Percentiles rank a stretch among this genome's conserved stretches.
These are phyloP conservation scores for Scolanthus callimorphus DNA, from an alignment of 92 coral and sea anemone genomes.

Conservation along the genomic window DNA sequence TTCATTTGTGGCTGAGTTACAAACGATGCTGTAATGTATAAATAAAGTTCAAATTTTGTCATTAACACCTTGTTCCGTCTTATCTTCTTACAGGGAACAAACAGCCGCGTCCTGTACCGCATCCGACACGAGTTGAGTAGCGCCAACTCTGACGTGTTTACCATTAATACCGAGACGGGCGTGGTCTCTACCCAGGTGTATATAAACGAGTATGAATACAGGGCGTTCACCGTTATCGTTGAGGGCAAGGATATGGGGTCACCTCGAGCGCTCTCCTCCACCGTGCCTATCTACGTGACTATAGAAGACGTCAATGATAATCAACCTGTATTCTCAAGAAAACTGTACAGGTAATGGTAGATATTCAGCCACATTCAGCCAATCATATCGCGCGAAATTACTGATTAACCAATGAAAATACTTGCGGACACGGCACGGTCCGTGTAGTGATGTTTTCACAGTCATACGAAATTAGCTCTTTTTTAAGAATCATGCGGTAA, in stretches of 20 bases:
- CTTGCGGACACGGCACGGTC: no score
- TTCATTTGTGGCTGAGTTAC: no score
- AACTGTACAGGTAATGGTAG: slow-evolving; percentile 59
- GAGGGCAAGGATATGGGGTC: slow-evolving; percentile 90
- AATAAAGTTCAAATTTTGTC: no score
- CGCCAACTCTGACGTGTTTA: slow-evolving; percentile 55
- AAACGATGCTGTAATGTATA: no score
- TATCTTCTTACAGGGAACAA: slow-evolving; percentile 54
- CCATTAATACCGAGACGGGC: slow-evolving; percentile 78
- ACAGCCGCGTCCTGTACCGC: slow-evolving; percentile 68
- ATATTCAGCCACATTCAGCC: no score
- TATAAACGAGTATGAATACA: slow-evolving; percentile 69
- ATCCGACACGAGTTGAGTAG: slow-evolving; percentile 64
- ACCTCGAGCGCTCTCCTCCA: slow-evolving; percentile 72
- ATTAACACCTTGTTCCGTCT: no score
- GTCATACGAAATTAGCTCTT: no score
- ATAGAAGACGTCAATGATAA: slow-evolving; percentile 86
- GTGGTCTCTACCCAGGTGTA: slow-evolving; percentile 57
- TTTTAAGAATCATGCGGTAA: neutral
- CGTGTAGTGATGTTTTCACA: no score
- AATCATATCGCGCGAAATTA: no score
- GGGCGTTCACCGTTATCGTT: slow-evolving; percentile 59
- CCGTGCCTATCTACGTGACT: slow-evolving; percentile 79
- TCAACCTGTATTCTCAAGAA: slow-evolving; percentile 58
- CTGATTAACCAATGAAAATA: no score